Evolutionary conservation across 2,113 vertebrate species (phyloP), one percentile per base, ranked within the genome.

Genomic region (Crotalus helleri): DNA sequence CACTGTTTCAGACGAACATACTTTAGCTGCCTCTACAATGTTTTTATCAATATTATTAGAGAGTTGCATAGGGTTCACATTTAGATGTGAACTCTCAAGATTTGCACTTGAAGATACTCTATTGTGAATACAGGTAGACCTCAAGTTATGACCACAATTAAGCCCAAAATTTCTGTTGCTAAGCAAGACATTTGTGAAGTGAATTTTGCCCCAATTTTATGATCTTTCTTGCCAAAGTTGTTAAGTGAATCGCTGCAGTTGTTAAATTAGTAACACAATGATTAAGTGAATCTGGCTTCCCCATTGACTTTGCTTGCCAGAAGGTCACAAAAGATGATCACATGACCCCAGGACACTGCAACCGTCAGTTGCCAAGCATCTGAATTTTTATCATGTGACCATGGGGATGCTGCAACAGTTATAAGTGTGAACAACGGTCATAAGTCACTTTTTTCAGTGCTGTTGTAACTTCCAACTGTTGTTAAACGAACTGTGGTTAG

Each of bases 1-100:
- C 55, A 87, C 1, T 81, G 69, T 92, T 91, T 94, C 94, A 94
- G 61, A 94, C 59, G 91, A 7, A 44, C 33, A 81, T 12, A 87
- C 88, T 88, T 33, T 81, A 94, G 88, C 64, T 94, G 49, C 17
- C 0, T 90, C 87, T 92, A n/a, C 6, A 92, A 88, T 85, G 7
- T 81, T 44, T 21, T 33, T 44, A 81, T 39, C 33, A 44, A 81
- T 44, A 17, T 21, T 44, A 33, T 21, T 81, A 81, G 74, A 19
- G 33, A 17, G 5, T 17, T 6, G 69, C 15, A 81, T 81, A 39
- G 21, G 74, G 17, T 81, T 44, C 1, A 1, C 74, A 81, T 81
- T 21, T 81, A 81, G 74, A 81, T 81, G 15, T 39, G n/a, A 81
- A 81, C 15, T 81, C 69, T 39, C 69, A 39, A 81, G 69, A 8